Evolutionary conservation across 2,113 vertebrate genomes (phyloP).

Genomic region (Serinus canaria): DNA sequence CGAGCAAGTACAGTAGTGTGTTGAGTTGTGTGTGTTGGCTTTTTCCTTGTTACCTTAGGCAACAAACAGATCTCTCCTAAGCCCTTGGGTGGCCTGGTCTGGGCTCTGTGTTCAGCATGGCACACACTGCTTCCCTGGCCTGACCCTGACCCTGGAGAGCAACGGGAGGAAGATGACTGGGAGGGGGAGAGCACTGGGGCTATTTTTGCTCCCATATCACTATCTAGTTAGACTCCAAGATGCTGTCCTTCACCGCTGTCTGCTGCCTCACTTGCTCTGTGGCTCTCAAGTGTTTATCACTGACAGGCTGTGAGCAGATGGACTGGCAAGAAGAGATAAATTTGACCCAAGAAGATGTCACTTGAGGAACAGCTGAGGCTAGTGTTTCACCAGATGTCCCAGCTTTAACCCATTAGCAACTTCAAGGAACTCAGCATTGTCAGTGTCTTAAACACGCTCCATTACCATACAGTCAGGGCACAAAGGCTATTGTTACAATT

Average conservation of each 20-base stretch:
- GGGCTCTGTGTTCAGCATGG: background rate
- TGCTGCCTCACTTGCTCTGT: slow-evolving; percentile 70
- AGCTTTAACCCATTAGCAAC: slow-evolving; percentile 79
- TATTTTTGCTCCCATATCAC: slow-evolving; percentile 60
- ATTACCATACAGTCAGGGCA: background rate
- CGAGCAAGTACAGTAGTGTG: background rate
- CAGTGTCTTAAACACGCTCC: background rate
- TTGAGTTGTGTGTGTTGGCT: background rate
- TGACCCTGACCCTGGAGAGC: slow-evolving; percentile 66
- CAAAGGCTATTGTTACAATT: slow-evolving; percentile 37
- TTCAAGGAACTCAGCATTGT: slow-evolving; percentile 57
- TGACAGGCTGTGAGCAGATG: slow-evolving; percentile 85
- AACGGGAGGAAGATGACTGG: background rate
- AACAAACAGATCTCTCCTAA: background rate
- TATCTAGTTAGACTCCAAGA: slow-evolving; percentile 69
- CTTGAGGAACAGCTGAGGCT: slow-evolving; percentile 86
- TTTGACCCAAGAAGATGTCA: slow-evolving; percentile 87
- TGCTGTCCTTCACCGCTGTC: slow-evolving; percentile 72
- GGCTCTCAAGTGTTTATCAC: slow-evolving; percentile 80
- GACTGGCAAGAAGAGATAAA: slow-evolving; percentile 83
- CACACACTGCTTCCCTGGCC: slow-evolving; percentile 24
- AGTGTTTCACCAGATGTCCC: slow-evolving; percentile 91
- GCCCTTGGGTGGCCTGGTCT: background rate
- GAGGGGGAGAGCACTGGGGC: background rate
- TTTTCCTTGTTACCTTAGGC: background rate